Percentiles rank a stretch among this genome's conserved stretches.
phyloP scores from a whole-genome alignment of 2,113 vertebrate species.

The Dipodomys ordii region DNA sequence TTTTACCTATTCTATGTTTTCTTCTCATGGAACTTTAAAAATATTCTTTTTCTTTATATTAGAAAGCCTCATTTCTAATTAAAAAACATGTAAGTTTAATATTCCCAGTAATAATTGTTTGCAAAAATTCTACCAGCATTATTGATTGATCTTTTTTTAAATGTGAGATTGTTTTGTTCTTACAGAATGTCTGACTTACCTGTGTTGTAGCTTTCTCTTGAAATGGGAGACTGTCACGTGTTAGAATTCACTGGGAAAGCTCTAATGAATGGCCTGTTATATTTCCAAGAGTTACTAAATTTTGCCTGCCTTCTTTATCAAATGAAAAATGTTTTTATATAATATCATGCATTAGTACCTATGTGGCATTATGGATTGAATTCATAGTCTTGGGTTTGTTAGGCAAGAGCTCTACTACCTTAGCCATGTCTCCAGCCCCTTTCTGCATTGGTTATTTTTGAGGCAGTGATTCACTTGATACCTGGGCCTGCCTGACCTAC shows the following conservation, averaged over 20 bases:
- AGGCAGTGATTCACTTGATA: too few species aligned
- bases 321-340: background rate
- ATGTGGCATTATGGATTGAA: too few species aligned
- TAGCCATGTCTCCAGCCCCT: too few species aligned
- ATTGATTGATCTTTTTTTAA: background rate
- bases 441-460: too few species aligned
- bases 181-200: background rate
- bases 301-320: background rate
- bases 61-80: slow-evolving; percentile 27
- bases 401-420: too few species aligned
- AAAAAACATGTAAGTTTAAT: slow-evolving; percentile 1
- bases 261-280: background rate
- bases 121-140: slow-evolving; percentile 20
- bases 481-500: too few species aligned
- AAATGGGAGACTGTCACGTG: background rate
- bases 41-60: background rate
- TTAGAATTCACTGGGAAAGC: background rate
- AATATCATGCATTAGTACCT: background rate
- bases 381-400: too few species aligned
- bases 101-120: background rate
- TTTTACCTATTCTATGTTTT: slow-evolving; percentile 52
- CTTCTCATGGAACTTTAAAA: slow-evolving; percentile 45
- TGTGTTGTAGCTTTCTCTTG: background rate
- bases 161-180: slow-evolving; percentile 27
- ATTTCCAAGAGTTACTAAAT: slow-evolving; percentile 39